Evolutionary conservation across 2,113 vertebrate genomes (phyloP).

Genomic region (Nibea coibor): DNA sequence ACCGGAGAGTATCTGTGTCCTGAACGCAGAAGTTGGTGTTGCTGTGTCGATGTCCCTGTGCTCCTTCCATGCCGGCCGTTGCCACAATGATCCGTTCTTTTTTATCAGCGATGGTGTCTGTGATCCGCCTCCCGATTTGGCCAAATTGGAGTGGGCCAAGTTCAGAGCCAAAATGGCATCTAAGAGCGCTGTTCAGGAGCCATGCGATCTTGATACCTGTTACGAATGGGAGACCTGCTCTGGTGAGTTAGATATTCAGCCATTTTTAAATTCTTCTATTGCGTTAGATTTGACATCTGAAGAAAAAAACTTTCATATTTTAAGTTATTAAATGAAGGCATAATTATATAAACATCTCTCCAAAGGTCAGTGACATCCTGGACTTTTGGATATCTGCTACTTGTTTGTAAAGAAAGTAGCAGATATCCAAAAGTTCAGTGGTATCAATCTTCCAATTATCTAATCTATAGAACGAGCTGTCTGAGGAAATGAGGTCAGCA

Average conservation of each 20-base stretch:
- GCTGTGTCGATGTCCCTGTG: slow-evolving; percentile 86
- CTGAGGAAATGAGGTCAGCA: too few species aligned
- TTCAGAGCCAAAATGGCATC: slow-evolving; percentile 86
- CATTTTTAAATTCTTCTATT: not conserved
- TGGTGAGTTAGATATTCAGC: slow-evolving; percentile 77
- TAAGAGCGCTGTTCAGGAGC: slow-evolving; percentile 82
- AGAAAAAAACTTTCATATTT: not conserved
- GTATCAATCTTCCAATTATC: too few species aligned
- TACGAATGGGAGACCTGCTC: slow-evolving; percentile 94
- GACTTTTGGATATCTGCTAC: not conserved
- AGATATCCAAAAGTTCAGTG: too few species aligned
- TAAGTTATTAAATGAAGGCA: not conserved
- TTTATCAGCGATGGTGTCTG: slow-evolving; percentile 86
- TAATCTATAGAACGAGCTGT: too few species aligned
- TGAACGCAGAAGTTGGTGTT: slow-evolving; percentile 76
- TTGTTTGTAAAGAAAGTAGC: too few species aligned
- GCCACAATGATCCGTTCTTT: slow-evolving; percentile 85
- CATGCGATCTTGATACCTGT: slow-evolving; percentile 89
- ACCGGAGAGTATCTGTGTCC: slow-evolving; percentile 85
- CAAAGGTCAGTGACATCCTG: not conserved
- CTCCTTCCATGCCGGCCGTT: slow-evolving; percentile 85
- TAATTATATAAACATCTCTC: not conserved
- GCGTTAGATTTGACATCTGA: not conserved
- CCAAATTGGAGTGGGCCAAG: slow-evolving; percentile 84
- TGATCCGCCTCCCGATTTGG: slow-evolving; percentile 7